Evolutionary conservation across 2,797 vertebrate genomes (phyloP).

Genomic region (Enteromius treurensis): DNA sequence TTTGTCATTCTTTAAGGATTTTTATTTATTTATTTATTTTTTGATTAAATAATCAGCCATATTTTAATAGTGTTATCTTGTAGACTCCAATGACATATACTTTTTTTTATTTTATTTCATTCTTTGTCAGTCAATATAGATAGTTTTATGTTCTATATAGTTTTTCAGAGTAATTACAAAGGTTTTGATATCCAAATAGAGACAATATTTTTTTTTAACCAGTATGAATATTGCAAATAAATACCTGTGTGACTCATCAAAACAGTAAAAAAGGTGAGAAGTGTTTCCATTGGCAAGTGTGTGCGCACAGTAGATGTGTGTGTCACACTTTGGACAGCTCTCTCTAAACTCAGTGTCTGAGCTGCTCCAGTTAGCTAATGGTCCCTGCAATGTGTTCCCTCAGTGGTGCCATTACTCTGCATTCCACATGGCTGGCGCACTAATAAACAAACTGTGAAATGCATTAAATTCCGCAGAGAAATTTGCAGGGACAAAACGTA

Average conservation of each 20-base stretch:
- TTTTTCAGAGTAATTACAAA: not conserved
- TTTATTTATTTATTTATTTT: not conserved
- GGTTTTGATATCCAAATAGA: not conserved
- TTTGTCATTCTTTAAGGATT: not conserved
- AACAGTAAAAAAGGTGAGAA: not conserved
- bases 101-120: not conserved
- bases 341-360: constrained; percentile 47
- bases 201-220: not conserved
- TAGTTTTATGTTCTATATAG: not conserved
- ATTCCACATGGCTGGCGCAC: constrained; percentile 65
- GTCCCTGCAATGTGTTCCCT: constrained; percentile 63
- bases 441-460: constrained; percentile 67
- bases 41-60: not conserved
- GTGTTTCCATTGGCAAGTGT: constrained; percentile 1
- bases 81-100: not conserved
- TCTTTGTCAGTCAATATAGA: not conserved
- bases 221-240: not conserved
- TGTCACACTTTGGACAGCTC: constrained; percentile 33
- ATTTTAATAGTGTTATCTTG: not conserved
- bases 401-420: constrained; percentile 65
- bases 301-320: constrained; percentile 25
- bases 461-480: constrained; percentile 62
- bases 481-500: constrained; percentile 50
- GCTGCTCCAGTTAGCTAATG: constrained; percentile 67
- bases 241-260: not conserved